Evolutionary conservation across 2,888 invertebrate species (phyloP).

Genomic region (Willowsia nigromaculata): DNA sequence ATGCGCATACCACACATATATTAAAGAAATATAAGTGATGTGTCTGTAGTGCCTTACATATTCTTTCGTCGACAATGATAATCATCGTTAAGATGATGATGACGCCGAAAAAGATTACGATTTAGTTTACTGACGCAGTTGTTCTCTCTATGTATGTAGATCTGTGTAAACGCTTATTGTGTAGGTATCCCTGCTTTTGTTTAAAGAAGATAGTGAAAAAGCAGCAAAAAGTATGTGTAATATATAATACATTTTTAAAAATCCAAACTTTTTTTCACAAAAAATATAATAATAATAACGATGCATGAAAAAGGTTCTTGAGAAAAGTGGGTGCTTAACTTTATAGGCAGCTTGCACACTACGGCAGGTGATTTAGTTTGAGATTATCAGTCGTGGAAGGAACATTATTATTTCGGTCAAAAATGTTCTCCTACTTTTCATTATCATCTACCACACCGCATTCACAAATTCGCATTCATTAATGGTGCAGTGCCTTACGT

Average conservation of each 20-base stretch:
- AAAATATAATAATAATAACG: conserved; percentile 51
- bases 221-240: too few species aligned
- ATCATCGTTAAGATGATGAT: too few species aligned
- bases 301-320: conserved; percentile 48
- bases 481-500: not conserved
- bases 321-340: conserved; percentile 64
- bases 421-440: conserved; percentile 38
- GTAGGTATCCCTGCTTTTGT: too few species aligned
- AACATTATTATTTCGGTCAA: conserved; percentile 60
- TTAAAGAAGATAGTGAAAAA: too few species aligned
- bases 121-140: too few species aligned
- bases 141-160: too few species aligned
- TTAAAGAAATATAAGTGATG: too few species aligned
- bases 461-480: too few species aligned
- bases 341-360: conserved; percentile 19
- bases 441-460: not conserved
- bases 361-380: conserved; percentile 51
- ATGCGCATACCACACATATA: too few species aligned
- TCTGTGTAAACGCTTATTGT: not conserved
- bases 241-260: conserved; percentile 11
- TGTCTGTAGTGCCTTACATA: too few species aligned
- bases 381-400: conserved; percentile 67
- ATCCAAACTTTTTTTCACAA: not conserved
- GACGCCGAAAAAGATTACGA: too few species aligned
- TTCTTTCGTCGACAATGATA: too few species aligned